Base-by-base conservation (phyloP, 2,113 vertebrate genomes). In the Rhinoptilus africanus region DNA sequence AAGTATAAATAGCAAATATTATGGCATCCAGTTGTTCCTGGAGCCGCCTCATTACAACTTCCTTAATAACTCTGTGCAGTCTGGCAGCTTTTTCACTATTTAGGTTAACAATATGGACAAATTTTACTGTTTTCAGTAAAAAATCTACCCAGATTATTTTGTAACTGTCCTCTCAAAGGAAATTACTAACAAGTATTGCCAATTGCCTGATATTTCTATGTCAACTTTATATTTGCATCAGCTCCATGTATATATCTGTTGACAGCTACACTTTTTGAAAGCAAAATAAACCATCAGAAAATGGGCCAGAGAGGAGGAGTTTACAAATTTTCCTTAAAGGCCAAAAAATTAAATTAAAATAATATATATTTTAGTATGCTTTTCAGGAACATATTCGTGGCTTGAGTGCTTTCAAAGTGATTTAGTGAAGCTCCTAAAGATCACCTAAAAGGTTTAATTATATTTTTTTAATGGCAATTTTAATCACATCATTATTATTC, bases 401-500 rank as follows among this genome's bases (percentile, higher is more conserved):
- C 60, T 94, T 74, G 20, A 63, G 23, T 24, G 26, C 51, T 93
- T 91, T 91, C 60, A 43, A 27, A 92, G 59, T 54, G 59, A 73
- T 80, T 83, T 71, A 81, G 54, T n/a, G 47, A 68, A 74, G 76
- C 54, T 93, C 84, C 60, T 66, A 50, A 75, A 91, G 79, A 63
- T 64, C 6, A 4, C 8, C 14, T 74, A 90, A 83, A 90, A 93
- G 37, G 5, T 72, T 92, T 91, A 67, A 84, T 85, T 83, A 18
- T 59, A 47, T 90, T 92, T 63, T 74, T 94, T 95, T 66, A 51
- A 18, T n/a, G 83, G 41, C 35, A 19, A 41, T 93, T 96, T 94
- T 94, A 94, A 88, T 96, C 34, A 72, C 47, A 78, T 91, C 47
- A 78, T 94, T 93, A 77, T 67, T 90, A 95, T 96, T 93, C 74